Evolutionary conservation across 2,888 invertebrate species (phyloP), one percentile per base, ranked within the genome.

Genomic region (Ophonus ardosiacus): DNA sequence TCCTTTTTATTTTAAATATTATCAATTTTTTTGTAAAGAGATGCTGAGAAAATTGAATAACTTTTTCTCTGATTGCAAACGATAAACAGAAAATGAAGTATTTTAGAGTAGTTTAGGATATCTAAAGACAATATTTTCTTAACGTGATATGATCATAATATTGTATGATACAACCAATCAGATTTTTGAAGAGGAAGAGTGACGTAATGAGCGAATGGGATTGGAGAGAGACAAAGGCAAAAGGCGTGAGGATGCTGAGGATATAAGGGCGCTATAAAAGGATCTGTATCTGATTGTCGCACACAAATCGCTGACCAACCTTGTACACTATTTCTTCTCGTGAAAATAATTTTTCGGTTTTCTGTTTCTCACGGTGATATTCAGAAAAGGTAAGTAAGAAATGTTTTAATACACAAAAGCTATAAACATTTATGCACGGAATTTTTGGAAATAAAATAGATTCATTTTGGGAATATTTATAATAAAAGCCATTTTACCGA

Each of bases 121-220:
- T 38, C 24, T 15, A 38, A 68, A 68, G 68, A 38, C 68, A 68
- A 68, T 68, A 68, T 68, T 68, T 68, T 68, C 68, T 68, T 68
- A 74, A 74, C 71, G 71, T 74, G 71, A 74, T 74, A 74, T 68
- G 8, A 24, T 65, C 21, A 68, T 68, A 38, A 68, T 68, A 40
- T 68, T 38, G 40, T 74, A 18, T 43, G 40, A 15, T 43, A 74
- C 43, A 17, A 43, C 43, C 71, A 74, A 74, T 74, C 43, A 43
- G 43, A 43, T 10, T 15, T 40, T 17, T 43, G 71, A 43, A 74
- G 71, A 74, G 71, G 51, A 74, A 40, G 43, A 74, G 40, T 74
- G 43, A 17, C 4, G 15, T 74, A 74, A 74, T 68, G 40, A n/a
- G 15, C 13, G 40, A 15, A 38, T 68, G 68, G 40, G 68, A 68